Percentiles rank a stretch among this genome's conserved stretches.
phyloP scores from a whole-genome alignment of 2,113 vertebrate species.

The Lycaon pictus region DNA sequence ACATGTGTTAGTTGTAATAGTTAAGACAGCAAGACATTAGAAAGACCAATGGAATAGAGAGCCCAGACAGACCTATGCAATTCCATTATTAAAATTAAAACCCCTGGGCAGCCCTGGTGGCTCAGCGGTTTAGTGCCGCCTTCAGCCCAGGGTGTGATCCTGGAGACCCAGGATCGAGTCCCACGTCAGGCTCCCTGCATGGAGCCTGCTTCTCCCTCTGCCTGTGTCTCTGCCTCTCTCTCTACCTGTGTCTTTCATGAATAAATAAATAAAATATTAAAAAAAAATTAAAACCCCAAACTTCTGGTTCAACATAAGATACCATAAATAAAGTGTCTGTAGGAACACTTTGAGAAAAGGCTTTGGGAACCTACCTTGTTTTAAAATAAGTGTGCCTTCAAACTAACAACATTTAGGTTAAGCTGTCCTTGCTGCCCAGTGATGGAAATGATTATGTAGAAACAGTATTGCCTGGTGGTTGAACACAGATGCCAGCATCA shows the following conservation, averaged over 20 bases:
- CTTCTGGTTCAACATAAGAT: neutral
- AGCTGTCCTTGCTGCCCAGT: neutral
- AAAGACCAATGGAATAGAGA: neutral
- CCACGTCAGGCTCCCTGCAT: too few relatives aligned
- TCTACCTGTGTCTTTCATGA: too few relatives aligned
- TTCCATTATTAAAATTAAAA: neutral
- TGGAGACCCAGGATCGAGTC: too few relatives aligned
- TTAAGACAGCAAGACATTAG: neutral
- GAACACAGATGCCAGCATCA: neutral
- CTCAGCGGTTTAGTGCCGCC: too few relatives aligned
- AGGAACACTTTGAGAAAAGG: neutral
- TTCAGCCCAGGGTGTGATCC: too few relatives aligned
- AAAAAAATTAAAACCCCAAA: neutral
- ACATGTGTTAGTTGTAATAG: neutral
- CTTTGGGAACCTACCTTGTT: neutral
- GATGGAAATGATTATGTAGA: neutral
- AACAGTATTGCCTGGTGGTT: neutral
- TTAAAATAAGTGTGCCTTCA: slow-evolving; percentile 13
- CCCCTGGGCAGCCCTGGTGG: too few relatives aligned
- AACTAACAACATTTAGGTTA: neutral
- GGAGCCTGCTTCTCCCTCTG: too few relatives aligned
- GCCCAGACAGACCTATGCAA: neutral
- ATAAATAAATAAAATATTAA: too few relatives aligned
- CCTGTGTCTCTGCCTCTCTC: too few relatives aligned
- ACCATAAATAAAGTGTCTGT: neutral